These are phyloP conservation scores for Catharus fuscescens DNA, from an alignment of 2,113 vertebrate species.

Conservation along the genomic window DNA sequence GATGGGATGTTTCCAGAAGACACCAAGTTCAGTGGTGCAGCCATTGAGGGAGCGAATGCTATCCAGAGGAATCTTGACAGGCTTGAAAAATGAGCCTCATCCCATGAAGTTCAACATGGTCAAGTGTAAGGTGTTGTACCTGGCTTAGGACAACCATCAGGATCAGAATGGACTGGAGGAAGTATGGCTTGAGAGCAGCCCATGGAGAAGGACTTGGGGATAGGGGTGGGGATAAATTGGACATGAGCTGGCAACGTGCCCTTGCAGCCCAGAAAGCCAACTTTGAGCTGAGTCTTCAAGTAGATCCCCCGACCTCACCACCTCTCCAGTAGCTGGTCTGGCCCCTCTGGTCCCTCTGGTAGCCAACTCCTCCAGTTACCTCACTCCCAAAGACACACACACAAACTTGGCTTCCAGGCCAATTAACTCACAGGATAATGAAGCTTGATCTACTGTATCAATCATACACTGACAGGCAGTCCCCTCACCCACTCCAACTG, in stretches of 20 bases:
- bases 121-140: background rate
- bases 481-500: background rate
- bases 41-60: background rate
- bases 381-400: background rate
- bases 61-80: background rate
- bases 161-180: accelerated
- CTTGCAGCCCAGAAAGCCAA: background rate
- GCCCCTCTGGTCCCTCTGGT: background rate
- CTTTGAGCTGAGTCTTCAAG: background rate
- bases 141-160: background rate
- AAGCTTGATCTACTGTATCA: background rate
- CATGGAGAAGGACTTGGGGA: background rate
- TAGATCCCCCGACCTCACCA: background rate
- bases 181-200: background rate
- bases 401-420: background rate
- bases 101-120: background rate
- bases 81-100: background rate
- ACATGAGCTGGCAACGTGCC: accelerated
- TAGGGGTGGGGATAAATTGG: background rate
- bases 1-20: background rate
- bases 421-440: background rate
- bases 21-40: background rate
- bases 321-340: background rate
- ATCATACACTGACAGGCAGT: background rate
- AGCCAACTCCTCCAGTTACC: background rate